A percentile compares a stretch with the other conserved stretches of the same genome.
phyloP scores from a whole-genome alignment of 2,888 invertebrate genomes.

The Phyllotreta striolata region DNA sequence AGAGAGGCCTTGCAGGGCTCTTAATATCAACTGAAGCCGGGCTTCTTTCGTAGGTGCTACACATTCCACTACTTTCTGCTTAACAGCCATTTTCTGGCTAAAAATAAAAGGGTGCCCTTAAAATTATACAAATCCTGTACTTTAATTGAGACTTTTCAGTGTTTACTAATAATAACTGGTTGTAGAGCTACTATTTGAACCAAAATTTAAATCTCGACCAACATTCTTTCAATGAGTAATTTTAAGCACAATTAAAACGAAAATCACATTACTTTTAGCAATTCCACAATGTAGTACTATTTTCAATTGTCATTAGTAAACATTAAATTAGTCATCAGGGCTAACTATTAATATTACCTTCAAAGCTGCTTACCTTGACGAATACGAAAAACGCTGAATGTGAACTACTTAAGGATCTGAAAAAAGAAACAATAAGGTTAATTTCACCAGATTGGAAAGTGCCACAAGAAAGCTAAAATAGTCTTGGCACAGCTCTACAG shows the following conservation, averaged over 20 bases:
- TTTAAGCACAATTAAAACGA: too few species aligned
- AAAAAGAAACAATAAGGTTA: constrained; percentile 22
- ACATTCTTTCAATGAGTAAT: too few species aligned
- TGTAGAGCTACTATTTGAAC: too few species aligned
- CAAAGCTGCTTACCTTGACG: constrained; percentile 17
- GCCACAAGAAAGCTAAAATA: neutral
- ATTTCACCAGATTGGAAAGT: constrained; percentile 1
- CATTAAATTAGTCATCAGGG: neutral
- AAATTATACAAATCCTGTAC: neutral
- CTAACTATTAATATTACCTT: constrained; percentile 11
- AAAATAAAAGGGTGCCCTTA: neutral
- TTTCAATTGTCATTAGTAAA: neutral
- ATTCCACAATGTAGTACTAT: too few species aligned
- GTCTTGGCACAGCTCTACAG: constrained; percentile 3
- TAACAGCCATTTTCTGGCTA: constrained; percentile 64
- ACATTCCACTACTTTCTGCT: constrained; percentile 66
- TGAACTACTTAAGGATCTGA: constrained; percentile 14
- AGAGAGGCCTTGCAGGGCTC: constrained; percentile 62
- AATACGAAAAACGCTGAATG: constrained; percentile 13
- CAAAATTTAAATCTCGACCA: too few species aligned
- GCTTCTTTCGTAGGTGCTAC: constrained; percentile 61
- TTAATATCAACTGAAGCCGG: constrained; percentile 64
- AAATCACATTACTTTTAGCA: too few species aligned
- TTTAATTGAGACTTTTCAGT: neutral
- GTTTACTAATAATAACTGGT: neutral